Base-by-base conservation (phyloP, 2,797 vertebrate genomes). In the Mormyrus proboscirostris region DNA sequence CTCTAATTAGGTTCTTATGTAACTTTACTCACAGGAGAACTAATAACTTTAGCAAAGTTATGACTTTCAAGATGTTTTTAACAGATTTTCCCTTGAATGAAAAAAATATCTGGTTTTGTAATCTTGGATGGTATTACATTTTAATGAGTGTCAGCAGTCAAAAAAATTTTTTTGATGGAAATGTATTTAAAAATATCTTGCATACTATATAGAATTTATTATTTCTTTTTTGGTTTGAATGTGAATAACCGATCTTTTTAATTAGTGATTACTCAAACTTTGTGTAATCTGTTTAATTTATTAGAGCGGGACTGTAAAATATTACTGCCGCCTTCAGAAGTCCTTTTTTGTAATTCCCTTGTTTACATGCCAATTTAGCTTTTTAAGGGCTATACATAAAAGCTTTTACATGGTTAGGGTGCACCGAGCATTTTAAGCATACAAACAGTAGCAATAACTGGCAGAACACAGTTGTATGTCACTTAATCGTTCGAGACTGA, bases 361-460 rank as follows among this genome's bases (percentile, higher is more conserved):
- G 29, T 29, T 79, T 86, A 57, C 69, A 55, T 25, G 57, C 57
- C 25, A 57, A n/a, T 89, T 76, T 53, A 41, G 59, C 73, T 92
- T 91, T 92, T 92, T 93, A 95, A 96, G 95, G 95, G 95, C 95
- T 96, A 95, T 90, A 50, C 93, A 94, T 89, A 93, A 44, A 87
- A 87, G 79, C 88, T 88, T 89, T 89, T 62, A 88, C 92, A 91
- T 91, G 29, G 65, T 90, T 89, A 92, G 90, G 41, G 62, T 69
- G 85, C 53, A 84, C 22, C 2, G 38, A 55, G 89, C 88, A 88
- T 88, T 88, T 93, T 88, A 89, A 65, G 88, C 53, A 69, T 88
- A 90, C 89, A 90, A 89, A 89, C 89, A 94, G 94, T 95, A 96
- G 95, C 95, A 96, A 95, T 95, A 95, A 95, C 65, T 89, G 89